Percentiles rank a stretch among this genome's conserved stretches.
Conservation (phyloP, 2,888 invertebrate species). For the Cephus pulcher region DNA sequence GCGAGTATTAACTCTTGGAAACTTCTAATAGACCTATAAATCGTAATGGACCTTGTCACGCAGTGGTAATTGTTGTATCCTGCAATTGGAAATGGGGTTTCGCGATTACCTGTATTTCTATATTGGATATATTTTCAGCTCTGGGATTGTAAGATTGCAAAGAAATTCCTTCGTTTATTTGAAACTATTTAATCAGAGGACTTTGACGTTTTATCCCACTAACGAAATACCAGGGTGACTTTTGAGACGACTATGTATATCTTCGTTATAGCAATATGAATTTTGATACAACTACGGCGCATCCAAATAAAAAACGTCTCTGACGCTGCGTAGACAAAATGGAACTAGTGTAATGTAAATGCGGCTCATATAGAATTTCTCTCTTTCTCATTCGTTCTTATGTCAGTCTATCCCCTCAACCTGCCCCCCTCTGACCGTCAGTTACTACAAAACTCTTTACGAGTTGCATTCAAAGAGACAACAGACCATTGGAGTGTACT, state of each 20-base stretch:
- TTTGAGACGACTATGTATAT: too few species aligned
- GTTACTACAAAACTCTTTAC: conserved; percentile 21
- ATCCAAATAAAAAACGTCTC: too few species aligned
- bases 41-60: conserved; percentile 21
- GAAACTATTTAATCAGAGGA: too few species aligned
- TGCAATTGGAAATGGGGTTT: not conserved
- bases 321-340: not conserved
- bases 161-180: too few species aligned
- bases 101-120: too few species aligned
- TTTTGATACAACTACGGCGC: too few species aligned
- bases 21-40: conserved; percentile 25
- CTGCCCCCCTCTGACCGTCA: not conserved
- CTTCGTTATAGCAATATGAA: too few species aligned
- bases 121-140: too few species aligned
- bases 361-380: not conserved
- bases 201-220: too few species aligned
- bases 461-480: conserved; percentile 20
- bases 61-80: not conserved
- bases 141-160: too few species aligned
- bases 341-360: not conserved
- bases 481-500: conserved; percentile 1
- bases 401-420: too few species aligned
- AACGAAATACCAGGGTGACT: too few species aligned
- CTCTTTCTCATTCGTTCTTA: not conserved
- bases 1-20: conserved; percentile 28